Evolutionary conservation across 2,797 vertebrate species (phyloP).

Genomic region (Amphiprion clarkii): DNA sequence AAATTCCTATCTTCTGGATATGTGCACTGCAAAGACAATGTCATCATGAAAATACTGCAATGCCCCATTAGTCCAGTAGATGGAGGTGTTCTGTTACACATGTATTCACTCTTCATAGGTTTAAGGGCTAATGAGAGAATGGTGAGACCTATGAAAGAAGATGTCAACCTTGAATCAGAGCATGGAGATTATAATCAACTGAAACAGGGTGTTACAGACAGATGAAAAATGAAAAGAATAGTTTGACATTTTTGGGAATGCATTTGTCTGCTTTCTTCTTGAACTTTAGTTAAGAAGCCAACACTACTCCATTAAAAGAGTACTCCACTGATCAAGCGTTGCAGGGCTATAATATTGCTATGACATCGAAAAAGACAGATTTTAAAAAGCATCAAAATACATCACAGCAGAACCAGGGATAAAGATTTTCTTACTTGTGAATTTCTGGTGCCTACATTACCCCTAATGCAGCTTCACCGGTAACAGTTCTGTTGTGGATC

Average conservation of each 20-base stretch:
- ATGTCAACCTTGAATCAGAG: no score
- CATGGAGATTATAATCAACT: not conserved
- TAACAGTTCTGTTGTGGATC: not conserved
- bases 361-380: not conserved
- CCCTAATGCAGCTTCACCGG: not conserved
- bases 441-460: not conserved
- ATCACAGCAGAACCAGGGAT: not conserved
- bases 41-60: not conserved
- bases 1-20: not conserved
- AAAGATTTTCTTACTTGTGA: not conserved
- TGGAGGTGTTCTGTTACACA: constrained; percentile 10
- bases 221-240: not conserved
- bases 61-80: constrained; percentile 33
- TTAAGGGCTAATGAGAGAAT: not conserved
- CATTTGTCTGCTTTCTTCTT: not conserved
- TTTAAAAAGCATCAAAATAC: not conserved
- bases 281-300: not conserved
- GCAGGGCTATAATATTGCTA: not conserved
- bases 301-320: not conserved
- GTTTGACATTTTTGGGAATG: not conserved
- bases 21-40: no score
- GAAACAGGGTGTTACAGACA: no score
- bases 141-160: no score
- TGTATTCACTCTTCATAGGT: not conserved
- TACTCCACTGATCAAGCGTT: not conserved